Base-by-base conservation (phyloP, 2,888 invertebrate species). In the Drosophila tanythrix region DNA sequence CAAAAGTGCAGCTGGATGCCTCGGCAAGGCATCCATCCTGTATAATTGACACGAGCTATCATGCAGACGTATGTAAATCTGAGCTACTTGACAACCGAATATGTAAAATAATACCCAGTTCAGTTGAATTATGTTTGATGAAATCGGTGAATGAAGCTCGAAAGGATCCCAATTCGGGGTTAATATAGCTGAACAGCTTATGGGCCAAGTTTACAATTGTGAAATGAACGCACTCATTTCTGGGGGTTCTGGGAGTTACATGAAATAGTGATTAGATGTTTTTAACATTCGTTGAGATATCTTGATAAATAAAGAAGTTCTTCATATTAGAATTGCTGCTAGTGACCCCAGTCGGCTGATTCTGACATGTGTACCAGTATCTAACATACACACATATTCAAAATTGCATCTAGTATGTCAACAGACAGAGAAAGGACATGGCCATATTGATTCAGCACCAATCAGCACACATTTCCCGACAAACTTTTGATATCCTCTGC, bases 1-100 rank as follows among this genome's bases (percentile, higher is more conserved):
- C 50, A 79, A 52, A 82, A 89, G 88, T 89, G 85, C 70, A 43
- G 63, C 70, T 46, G 65, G 33, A 66, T 67, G 56, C 53, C 35
- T 61, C 56, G 35, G 27, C n/a, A 25, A 25, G 15, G 46, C 25
- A 46, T 46, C 13, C 35, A 53, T 70, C 62, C 60, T 75, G 33
- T 38, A 33, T 21, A 59, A 76, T 62, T 59, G 63, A 62, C 74
- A 77, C 74, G 58, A 69, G 69, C 74, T 73, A 33, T 7, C 52
- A 50, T 27, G 46, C 48, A 13, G 53, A 25, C 35, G 18, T 36
- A 36, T 7, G 15, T 18, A 27, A 56, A 46, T 62, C 33, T n/a
- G 7, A 59, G 48, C 48, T 36, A 43, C 21, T 33, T 53, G 8
- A 4, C 27, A 38, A 55, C 27, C 10, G 18, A 36, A 10, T 15